These are phyloP conservation scores for Leucophenga maculata DNA, from an alignment of 2,888 invertebrate genomes.

Conservation along the genomic window DNA sequence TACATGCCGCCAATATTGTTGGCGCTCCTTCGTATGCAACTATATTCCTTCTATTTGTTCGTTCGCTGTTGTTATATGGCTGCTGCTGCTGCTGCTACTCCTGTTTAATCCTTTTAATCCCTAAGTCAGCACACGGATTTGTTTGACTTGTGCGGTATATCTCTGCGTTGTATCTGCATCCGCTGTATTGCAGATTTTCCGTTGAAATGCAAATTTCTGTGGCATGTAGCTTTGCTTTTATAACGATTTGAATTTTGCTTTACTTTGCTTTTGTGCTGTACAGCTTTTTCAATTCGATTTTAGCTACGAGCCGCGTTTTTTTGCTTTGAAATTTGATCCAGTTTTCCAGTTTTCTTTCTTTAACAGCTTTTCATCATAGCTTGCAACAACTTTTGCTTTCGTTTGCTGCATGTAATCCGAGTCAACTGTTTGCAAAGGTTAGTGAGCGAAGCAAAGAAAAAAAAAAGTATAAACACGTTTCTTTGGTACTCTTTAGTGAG, in stretches of 20 bases:
- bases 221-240: constrained; percentile 44
- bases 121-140: background rate
- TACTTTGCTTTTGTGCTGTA: background rate
- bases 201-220: constrained; percentile 44
- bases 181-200: constrained; percentile 29
- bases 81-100: too few relatives aligned
- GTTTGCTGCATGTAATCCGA: constrained; percentile 1
- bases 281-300: background rate
- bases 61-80: constrained; percentile 3
- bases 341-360: constrained; percentile 6
- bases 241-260: constrained; percentile 34
- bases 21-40: constrained; percentile 4
- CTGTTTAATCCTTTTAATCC: constrained; percentile 21
- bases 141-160: background rate
- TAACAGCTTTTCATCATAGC: background rate
- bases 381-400: constrained; percentile 16
- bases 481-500: too few relatives aligned
- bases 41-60: background rate
- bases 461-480: too few relatives aligned
- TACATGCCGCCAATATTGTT: constrained; percentile 36
- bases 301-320: background rate
- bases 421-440: background rate
- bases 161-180: constrained; percentile 23
- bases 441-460: too few relatives aligned
- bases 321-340: constrained; percentile 32